Evolutionary conservation across 1,140 invertebrate genomes (phyloP).

Genomic region (Delia radicum): DNA sequence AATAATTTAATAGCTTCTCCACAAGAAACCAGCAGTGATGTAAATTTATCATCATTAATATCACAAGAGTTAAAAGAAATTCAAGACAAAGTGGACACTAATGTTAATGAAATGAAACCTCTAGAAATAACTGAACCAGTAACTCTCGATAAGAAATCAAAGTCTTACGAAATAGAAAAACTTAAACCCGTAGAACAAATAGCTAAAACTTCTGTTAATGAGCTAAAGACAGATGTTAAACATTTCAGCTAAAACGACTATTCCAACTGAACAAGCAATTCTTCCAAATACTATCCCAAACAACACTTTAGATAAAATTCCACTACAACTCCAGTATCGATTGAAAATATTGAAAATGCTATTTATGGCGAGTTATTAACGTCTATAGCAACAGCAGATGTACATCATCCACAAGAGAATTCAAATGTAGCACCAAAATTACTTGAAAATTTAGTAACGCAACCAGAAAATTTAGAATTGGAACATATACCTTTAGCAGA

Average conservation of each 20-base stretch:
- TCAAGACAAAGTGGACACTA: too few relatives aligned
- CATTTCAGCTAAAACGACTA: neutral
- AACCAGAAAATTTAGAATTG: neutral
- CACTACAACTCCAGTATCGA: slow-evolving; percentile 35
- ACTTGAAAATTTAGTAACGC: slow-evolving; percentile 35
- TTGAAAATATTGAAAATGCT: slow-evolving; percentile 55
- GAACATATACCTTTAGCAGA: neutral
- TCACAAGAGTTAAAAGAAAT: neutral
- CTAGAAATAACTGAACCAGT: too few relatives aligned
- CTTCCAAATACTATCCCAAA: neutral
- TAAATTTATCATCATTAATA: too few relatives aligned
- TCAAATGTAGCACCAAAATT: slow-evolving; percentile 16
- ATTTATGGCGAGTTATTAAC: slow-evolving; percentile 52
- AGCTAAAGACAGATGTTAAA: neutral
- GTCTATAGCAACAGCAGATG: neutral
- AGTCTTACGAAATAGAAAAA: neutral
- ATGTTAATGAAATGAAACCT: too few relatives aligned
- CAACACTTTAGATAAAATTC: neutral
- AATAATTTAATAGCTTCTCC: too few relatives aligned
- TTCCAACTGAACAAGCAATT: neutral
- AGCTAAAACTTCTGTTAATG: neutral
- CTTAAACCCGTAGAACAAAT: neutral
- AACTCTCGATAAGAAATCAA: too few relatives aligned
- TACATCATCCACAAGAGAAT: neutral
- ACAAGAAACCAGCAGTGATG: too few relatives aligned